A percentile compares a stretch with the other conserved stretches of the same genome.
Conservation (phyloP, 2,888 invertebrate genomes). For the Frankliniella fusca region DNA sequence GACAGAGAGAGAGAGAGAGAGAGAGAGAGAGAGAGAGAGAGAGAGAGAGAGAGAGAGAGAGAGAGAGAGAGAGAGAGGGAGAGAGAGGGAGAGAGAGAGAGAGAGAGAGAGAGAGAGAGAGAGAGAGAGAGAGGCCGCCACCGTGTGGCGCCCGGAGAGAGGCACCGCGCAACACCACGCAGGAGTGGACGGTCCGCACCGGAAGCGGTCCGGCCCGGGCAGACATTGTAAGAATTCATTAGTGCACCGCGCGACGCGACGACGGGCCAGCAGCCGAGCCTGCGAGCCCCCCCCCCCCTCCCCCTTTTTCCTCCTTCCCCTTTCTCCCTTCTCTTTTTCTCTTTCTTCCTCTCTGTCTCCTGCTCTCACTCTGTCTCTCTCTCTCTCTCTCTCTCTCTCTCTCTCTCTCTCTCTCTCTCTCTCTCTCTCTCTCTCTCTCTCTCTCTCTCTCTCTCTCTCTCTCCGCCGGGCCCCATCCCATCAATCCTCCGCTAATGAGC, state of each 20-base stretch:
- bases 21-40: conserved; percentile 33
- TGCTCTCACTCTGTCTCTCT: not conserved
- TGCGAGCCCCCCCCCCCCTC: too few species aligned
- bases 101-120: conserved; percentile 28
- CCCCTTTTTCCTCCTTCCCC: too few species aligned
- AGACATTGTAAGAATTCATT: conserved; percentile 10
- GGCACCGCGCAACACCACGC: conserved; percentile 38
- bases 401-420: not conserved
- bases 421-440: not conserved
- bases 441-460: not conserved
- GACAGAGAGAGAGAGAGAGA: conserved; percentile 31
- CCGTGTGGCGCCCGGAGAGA: conserved; percentile 28
- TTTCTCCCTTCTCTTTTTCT: not conserved
- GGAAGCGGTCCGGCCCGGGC: not conserved
- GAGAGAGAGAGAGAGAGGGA: conserved; percentile 35
- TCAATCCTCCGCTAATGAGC: conserved; percentile 11
- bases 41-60: conserved; percentile 35
- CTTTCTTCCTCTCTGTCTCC: too few species aligned
- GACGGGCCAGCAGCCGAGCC: not conserved
- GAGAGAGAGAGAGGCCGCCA: conserved; percentile 27
- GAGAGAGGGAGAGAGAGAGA: conserved; percentile 38
- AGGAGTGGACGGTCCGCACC: not conserved
- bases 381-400: not conserved
- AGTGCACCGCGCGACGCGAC: not conserved
- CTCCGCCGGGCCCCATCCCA: not conserved